A percentile compares a stretch with the other conserved stretches of the same genome.
These are phyloP conservation scores for Tachina fera DNA, from an alignment of 2,888 invertebrate species.

Conservation along the genomic window DNA sequence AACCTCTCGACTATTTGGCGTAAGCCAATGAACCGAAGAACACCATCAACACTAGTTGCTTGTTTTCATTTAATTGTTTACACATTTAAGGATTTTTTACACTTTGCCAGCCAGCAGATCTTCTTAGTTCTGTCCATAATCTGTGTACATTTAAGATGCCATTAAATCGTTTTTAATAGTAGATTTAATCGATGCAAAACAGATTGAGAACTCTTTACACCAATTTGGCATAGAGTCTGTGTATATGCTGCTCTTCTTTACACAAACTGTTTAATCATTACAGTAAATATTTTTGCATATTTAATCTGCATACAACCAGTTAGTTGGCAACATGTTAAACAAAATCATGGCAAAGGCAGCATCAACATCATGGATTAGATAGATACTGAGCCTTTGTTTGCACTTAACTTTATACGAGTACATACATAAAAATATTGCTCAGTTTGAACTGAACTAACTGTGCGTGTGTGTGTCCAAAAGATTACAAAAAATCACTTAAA, in stretches of 20 bases:
- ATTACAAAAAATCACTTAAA: conserved; percentile 21
- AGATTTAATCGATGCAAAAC: conserved; percentile 67
- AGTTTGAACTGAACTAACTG: background rate
- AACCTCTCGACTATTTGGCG: background rate
- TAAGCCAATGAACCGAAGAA: background rate
- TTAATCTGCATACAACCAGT: conserved; percentile 47
- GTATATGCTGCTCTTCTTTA: background rate
- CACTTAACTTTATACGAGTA: background rate
- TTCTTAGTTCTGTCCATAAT: conserved; percentile 43
- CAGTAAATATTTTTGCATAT: conserved; percentile 59
- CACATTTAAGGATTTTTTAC: conserved; percentile 14
- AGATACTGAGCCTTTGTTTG: conserved; percentile 34
- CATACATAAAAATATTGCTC: background rate
- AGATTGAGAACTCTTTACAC: conserved; percentile 57
- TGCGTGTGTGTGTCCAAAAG: background rate
- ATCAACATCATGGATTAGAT: conserved; percentile 32
- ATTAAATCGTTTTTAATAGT: conserved; percentile 67
- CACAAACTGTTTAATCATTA: conserved; percentile 50
- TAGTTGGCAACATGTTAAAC: conserved; percentile 55
- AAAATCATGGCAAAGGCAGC: conserved; percentile 43
- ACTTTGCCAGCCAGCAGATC: conserved; percentile 11
- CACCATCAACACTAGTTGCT: conserved; percentile 38
- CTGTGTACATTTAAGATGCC: conserved; percentile 63
- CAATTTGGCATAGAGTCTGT: conserved; percentile 24
- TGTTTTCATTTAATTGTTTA: conserved; percentile 46